Evolutionary conservation across 2,888 invertebrate genomes (phyloP), one percentile per base, ranked within the genome.

Genomic region (Ochlodes sylvanus): DNA sequence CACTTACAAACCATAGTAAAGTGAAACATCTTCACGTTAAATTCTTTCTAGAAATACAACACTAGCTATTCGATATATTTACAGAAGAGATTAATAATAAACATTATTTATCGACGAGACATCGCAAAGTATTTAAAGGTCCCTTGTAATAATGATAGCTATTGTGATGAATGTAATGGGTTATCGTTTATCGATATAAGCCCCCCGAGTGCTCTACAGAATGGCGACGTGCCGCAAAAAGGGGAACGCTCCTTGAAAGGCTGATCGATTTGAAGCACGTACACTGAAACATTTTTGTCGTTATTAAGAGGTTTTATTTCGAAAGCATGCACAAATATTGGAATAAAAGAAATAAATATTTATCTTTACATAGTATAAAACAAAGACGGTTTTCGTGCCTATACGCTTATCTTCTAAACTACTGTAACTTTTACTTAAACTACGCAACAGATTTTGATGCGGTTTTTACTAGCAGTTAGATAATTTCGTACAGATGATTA

Each of bases 161-260:
- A 56, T 64, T 64, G 56, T 34, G 32, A 56, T 56, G 27, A 73
- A 69, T 71, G 68, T 73, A 73, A 75, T 74, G 67, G 71, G 72
- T 70, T 71, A 73, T 73, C 71, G 71, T 71, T 72, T 73, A 72
- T 74, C 73, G 73, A 76, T 74, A 77, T 74, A 77, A 73, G 74
- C 73, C 69, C 73, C 70, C 70, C 69, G 63, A 77, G 76, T 75
- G 74, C 73, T 73, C 73, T 76, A 71, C 70, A 72, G 63, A 67
- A 73, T 72, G 70, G 67, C 73, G 72, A 71, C 71, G 70, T 70
- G 69, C 71, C 71, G 72, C 73, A 72, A 77, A 79, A 75, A 77
- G 75, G 73, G 72, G 73, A 73, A 73, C 73, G 70, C 71, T 72
- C 69, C 78, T 76, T 77, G 73, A 78, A 79, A 79, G 75, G 76